Base-by-base conservation (phyloP, 2,888 invertebrate species). In the Cosmorhoe ocellata region DNA sequence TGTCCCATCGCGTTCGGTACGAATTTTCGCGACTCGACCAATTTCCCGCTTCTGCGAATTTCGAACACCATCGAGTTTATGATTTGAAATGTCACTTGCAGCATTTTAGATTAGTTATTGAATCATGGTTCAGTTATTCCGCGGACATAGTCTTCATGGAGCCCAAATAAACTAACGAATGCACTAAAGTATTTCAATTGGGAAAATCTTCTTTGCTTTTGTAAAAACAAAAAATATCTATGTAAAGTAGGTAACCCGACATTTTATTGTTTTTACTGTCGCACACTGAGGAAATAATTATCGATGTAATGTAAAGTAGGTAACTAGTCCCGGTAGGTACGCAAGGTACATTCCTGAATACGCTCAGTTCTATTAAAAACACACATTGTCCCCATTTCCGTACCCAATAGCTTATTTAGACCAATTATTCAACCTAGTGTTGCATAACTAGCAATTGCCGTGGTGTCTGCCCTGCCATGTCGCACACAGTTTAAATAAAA, bases 11-110 rank as follows among this genome's bases (percentile, higher is more conserved):
- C 60, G 69, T 72, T 68, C 71, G 54, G 58, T 66, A 53, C 66
- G 67, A 71, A 68, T 76, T 80, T 83, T 79, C 77, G 79, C 79
- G 67, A 77, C 66, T 76, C 67, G 74, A 75, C 73, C 75, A 78
- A 80, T 81, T 84, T 82, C 73, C 75, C 69, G 61, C 62, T 60
- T 61, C 58, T 68, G 60, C 58, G 66, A 64, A 72, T 67, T 56
- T 59, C 59, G 41, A 61, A 48, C 37, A 42, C 50, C 51, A 57
- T 40, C 57, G 33, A 60, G 58, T 57, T 56, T 59, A 56, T 55
- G 52, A 56, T 55, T 56, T 54, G 39, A 46, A 28, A 57, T 48
- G 53, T 53, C 59, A 38, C 39, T 38, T 52, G 51, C 56, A 58
- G 48, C 56, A 24, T 47, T 51, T 34, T 39, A 47, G 47, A 59